Conservation (phyloP, 1,140 invertebrate genomes). For the Epicauta chinensis region DNA sequence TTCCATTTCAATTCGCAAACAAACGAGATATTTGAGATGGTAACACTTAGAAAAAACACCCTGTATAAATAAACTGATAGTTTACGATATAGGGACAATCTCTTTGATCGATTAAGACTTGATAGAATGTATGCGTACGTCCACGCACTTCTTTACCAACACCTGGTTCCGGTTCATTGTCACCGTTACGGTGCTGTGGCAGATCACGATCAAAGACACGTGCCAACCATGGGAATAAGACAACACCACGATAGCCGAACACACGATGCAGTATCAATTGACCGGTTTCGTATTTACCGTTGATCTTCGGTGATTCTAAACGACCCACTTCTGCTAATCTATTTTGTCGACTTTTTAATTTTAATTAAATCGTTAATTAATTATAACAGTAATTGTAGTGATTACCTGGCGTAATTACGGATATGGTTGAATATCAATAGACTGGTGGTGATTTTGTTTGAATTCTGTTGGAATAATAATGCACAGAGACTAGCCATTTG, state of each 20-base stretch:
- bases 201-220: slow-evolving; percentile 90
- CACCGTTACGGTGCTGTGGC: slow-evolving; percentile 43
- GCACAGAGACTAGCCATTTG: no score
- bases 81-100: slow-evolving; percentile 93
- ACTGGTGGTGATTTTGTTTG: no score
- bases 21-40: no score
- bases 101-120: slow-evolving; percentile 92
- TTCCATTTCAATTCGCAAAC: no score
- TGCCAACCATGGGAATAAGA: slow-evolving; percentile 93
- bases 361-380: background rate
- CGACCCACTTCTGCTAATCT: slow-evolving; percentile 76
- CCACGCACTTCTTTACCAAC: slow-evolving; percentile 86
- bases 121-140: slow-evolving; percentile 90
- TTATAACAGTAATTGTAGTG: no score
- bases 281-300: slow-evolving; percentile 90
- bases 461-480: no score
- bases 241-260: slow-evolving; percentile 92
- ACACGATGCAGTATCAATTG: slow-evolving; percentile 92
- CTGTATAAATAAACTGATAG: slow-evolving; percentile 2
- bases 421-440: no score
- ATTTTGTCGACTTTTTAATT: no score
- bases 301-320: slow-evolving; percentile 73
- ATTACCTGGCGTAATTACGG: no score
- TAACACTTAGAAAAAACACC: no score
- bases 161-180: slow-evolving; percentile 35